Conservation (phyloP, 2,113 vertebrate species). For the Anoura caudifer region DNA sequence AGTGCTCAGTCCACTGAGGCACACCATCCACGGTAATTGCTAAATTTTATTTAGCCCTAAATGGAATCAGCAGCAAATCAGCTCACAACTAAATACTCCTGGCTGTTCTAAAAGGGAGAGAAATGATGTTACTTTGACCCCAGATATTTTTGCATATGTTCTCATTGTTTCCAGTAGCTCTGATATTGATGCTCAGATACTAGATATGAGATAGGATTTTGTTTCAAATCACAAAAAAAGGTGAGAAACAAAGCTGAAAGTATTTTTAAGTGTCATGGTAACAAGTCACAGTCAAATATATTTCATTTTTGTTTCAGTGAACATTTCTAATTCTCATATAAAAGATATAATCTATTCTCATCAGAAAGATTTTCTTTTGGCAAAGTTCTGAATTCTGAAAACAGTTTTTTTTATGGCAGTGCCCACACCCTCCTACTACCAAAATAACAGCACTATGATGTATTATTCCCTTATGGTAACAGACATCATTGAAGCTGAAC, state of each 20-base stretch:
- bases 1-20: no score
- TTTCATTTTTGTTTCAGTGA: constrained; percentile 28
- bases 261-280: constrained; percentile 1
- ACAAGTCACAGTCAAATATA: not conserved
- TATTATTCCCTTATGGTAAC: constrained; percentile 64
- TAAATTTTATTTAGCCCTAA: constrained; percentile 27
- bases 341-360: not conserved
- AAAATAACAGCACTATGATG: constrained; percentile 37
- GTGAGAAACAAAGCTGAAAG: constrained; percentile 21
- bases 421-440: constrained; percentile 20
- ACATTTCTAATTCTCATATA: constrained; percentile 19
- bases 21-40: not conserved
- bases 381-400: constrained; percentile 62
- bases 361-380: not conserved
- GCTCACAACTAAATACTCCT: not conserved
- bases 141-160: not conserved
- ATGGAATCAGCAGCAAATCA: not conserved
- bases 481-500: constrained; percentile 61
- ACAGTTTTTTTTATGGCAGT: constrained; percentile 48
- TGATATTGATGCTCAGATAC: not conserved
- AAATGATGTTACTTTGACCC: not conserved
- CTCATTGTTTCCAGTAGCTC: not conserved
- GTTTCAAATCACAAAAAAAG: constrained; percentile 48
- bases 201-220: not conserved
- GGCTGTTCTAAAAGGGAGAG: not conserved